Evolutionary conservation across 2,888 invertebrate genomes (phyloP), one percentile per base, ranked within the genome.

Genomic region (Allophyes oxyacanthae): DNA sequence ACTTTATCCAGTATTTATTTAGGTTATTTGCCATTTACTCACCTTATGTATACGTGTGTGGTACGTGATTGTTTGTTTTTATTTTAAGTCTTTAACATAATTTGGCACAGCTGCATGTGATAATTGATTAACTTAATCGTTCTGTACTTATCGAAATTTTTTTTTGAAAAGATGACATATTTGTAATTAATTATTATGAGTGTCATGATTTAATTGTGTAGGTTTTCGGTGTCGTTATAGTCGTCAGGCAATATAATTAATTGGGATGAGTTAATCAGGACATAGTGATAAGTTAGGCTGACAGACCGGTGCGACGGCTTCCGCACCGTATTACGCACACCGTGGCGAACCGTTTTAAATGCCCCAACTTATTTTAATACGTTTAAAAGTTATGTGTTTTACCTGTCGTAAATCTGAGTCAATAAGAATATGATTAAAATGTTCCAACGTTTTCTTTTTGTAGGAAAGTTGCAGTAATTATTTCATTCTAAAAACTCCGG

Each of bases 271-370:
- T 83, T 78, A 80, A 73, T 75, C 56, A 55, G 74, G 66, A 66
- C 68, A 75, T 75, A 3, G 79, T 81, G 79, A 81, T 82, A 78
- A 81, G 70, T 77, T 65, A 36, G 76, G 62, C 45, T 51, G 60
- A 42, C 65, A 42, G 82, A 84, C 86, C 83, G 86, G 86, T 87
- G 45, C 54, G 78, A 77, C 76, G 69, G 80, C 84, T 83, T 77
- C 84, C 81, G 84, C 64, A 73, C 66, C 63, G 68, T 69, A 69
- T 81, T 78, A 80, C 76, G 77, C 72, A 61, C 62, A 20, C 48
- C 49, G 43, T 56, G 67, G 75, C 64, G 54, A 46, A 53, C 49
- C 64, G 50, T 60, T 62, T 57, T 52, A 33, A 54, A 62, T 53
- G 53, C 44, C 44, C 48, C 26, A 51, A 61, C 58, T 64, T 52